Evolutionary conservation across 2,113 vertebrate species (phyloP).

Genomic region (Oriolus oriolus): DNA sequence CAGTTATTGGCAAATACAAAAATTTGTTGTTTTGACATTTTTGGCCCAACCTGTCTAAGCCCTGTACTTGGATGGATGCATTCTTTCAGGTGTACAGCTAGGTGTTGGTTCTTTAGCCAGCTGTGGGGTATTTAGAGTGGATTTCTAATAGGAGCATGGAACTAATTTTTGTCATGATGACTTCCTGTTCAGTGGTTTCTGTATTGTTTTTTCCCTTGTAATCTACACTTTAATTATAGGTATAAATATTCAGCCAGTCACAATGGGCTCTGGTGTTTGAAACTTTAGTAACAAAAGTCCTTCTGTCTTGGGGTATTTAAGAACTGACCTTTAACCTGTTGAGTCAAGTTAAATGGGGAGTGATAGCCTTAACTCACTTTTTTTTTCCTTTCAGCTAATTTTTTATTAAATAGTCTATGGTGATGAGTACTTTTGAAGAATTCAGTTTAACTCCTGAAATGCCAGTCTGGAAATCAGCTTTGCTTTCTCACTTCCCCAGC

Average conservation of each 20-base stretch:
- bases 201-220: not conserved
- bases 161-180: not conserved
- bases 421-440: not conserved
- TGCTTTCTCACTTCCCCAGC: not conserved
- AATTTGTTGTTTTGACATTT: not conserved
- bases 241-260: not conserved
- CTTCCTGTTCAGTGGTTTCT: not conserved
- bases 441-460: not conserved
- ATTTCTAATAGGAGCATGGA: not conserved
- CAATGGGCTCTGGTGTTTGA: not conserved
- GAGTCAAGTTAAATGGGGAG: not conserved
- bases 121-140: not conserved
- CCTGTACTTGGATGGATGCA: not conserved
- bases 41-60: not conserved
- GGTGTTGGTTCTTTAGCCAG: not conserved
- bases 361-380: not conserved
- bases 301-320: not conserved
- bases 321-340: not conserved
- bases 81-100: not conserved
- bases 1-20: not conserved
- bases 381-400: not conserved
- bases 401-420: not conserved
- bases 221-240: not conserved
- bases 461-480: not conserved
- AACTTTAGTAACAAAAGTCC: not conserved